Conservation (phyloP, 2,888 invertebrate species). For the Chromoteleia sp. region DNA sequence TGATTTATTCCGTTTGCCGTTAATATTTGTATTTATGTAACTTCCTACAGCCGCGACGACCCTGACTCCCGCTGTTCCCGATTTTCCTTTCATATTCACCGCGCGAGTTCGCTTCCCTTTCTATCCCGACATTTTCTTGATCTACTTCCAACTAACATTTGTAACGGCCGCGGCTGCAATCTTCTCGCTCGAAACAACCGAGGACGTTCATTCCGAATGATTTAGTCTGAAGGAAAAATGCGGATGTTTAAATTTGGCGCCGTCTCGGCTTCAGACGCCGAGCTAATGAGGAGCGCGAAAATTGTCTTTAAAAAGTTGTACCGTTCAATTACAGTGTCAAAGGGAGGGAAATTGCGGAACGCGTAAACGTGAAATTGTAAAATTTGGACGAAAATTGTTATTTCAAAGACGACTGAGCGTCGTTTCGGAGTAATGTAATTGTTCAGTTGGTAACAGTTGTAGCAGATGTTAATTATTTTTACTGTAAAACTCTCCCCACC, state of each 20-base stretch:
- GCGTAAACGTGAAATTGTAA: not conserved
- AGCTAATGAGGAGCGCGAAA: slow-evolving; percentile 32
- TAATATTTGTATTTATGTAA: slow-evolving; percentile 61
- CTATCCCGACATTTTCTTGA: slow-evolving; percentile 58
- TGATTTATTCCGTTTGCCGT: slow-evolving; percentile 42
- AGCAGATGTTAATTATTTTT: too few relatives aligned
- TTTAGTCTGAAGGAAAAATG: slow-evolving; percentile 49
- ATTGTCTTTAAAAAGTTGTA: slow-evolving; percentile 15
- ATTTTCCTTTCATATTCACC: slow-evolving; percentile 66
- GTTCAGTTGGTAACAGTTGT: too few relatives aligned
- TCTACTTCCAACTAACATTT: slow-evolving; percentile 56
- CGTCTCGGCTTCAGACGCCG: slow-evolving; percentile 22
- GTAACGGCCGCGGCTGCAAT: slow-evolving; percentile 38
- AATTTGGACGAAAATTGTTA: slow-evolving; percentile 3
- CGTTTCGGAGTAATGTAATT: too few relatives aligned
- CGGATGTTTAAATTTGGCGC: slow-evolving; percentile 55
- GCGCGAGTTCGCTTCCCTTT: slow-evolving; percentile 55
- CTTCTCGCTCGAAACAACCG: slow-evolving; percentile 42
- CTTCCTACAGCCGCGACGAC: slow-evolving; percentile 63
- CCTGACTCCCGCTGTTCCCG: slow-evolving; percentile 68
- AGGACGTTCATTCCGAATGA: slow-evolving; percentile 52
- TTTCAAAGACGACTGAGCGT: too few relatives aligned
- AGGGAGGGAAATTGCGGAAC: not conserved
- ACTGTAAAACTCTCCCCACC: too few relatives aligned
- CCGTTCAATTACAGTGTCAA: not conserved